A percentile compares a stretch with the other conserved stretches of the same genome.
Conservation (phyloP, 2,113 vertebrate species). For the Chroicocephalus ridibundus region DNA sequence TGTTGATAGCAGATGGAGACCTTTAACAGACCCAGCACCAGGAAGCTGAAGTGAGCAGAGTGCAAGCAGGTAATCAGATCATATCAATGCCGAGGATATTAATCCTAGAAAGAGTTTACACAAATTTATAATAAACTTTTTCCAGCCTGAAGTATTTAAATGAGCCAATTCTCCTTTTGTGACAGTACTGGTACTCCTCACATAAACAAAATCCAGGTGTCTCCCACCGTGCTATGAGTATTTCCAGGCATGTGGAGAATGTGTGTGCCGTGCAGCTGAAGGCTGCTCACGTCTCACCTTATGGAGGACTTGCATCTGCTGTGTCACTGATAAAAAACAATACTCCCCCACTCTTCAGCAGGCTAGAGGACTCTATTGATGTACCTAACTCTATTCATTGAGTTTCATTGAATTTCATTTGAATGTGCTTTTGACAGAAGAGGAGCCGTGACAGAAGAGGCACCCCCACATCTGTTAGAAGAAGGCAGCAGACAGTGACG, state of each 20-base stretch:
- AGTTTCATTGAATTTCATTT: background rate
- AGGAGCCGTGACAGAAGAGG: background rate
- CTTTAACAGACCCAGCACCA: background rate
- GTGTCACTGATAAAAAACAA: background rate
- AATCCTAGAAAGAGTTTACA: background rate
- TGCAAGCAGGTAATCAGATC: background rate
- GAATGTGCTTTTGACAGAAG: background rate
- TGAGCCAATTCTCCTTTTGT: background rate
- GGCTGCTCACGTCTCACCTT: background rate
- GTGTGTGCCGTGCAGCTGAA: background rate
- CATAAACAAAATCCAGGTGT: background rate
- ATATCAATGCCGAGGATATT: background rate
- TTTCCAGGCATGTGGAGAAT: background rate
- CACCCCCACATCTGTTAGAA: background rate
- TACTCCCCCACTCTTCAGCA: background rate
- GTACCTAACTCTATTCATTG: background rate
- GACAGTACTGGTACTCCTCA: background rate
- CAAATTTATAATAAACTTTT: background rate
- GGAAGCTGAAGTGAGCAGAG: background rate
- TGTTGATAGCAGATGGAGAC: background rate
- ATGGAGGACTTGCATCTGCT: background rate
- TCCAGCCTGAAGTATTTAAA: background rate
- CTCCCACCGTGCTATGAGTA: background rate
- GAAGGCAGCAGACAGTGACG: background rate
- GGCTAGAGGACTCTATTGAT: background rate